phyloP scores from a whole-genome alignment of 2,113 vertebrate species.

The Nothocercus nigrocapillus region DNA sequence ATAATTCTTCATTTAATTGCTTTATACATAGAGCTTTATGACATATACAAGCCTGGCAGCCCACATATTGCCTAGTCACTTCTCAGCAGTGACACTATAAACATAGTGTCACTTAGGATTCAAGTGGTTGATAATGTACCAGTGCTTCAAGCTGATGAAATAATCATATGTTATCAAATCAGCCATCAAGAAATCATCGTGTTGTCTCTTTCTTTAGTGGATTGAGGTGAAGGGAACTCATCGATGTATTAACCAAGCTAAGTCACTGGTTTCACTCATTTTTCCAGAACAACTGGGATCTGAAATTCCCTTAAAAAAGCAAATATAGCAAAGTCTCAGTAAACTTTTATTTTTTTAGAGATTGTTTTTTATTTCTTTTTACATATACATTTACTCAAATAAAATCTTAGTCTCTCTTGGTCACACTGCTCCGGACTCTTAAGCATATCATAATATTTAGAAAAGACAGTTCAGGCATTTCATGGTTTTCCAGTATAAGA shows the following conservation, averaged over 20 bases:
- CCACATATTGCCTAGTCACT: not conserved
- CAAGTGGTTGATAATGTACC: not conserved
- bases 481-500: not conserved
- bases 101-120: not conserved
- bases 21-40: not conserved
- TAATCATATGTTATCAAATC: not conserved
- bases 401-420: not conserved
- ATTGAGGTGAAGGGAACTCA: not conserved
- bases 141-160: not conserved
- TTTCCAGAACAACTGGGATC: not conserved
- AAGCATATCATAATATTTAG: not conserved
- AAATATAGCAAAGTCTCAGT: not conserved
- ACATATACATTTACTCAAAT: not conserved
- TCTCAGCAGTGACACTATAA: not conserved
- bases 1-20: not conserved
- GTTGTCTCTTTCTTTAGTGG: not conserved
- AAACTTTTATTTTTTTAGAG: not conserved
- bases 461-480: not conserved
- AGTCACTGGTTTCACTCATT: not conserved
- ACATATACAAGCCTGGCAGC: not conserved
- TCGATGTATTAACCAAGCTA: not conserved
- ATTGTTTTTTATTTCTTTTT: not conserved
- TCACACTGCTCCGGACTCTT: not conserved
- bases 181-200: not conserved
- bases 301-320: not conserved